phyloP scores from a whole-genome alignment of 2,888 invertebrate species.

The Helicoverpa assulta region DNA sequence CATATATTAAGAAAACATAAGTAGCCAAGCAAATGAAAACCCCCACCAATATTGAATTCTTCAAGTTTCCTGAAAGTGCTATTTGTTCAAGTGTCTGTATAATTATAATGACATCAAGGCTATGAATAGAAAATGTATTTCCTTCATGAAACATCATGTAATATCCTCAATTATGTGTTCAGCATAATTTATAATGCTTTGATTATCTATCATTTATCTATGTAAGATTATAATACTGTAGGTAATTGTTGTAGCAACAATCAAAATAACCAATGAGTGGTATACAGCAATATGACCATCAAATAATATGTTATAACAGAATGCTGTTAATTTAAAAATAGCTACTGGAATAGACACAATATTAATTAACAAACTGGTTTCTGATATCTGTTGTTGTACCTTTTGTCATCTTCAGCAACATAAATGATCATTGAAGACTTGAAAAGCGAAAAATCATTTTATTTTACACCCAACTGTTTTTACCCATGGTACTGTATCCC shows the following conservation, averaged over 20 bases:
- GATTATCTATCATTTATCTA: slow-evolving; percentile 14
- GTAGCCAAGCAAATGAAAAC: too few species aligned
- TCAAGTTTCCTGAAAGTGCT: background rate
- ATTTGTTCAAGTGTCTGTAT: slow-evolving; percentile 42
- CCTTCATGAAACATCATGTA: slow-evolving; percentile 36
- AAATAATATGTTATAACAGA: too few species aligned
- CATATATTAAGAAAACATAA: too few species aligned
- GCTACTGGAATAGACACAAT: too few species aligned
- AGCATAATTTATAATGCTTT: slow-evolving; percentile 18
- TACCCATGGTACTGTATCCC: too few species aligned
- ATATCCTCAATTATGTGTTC: slow-evolving; percentile 44
- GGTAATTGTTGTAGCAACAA: background rate
- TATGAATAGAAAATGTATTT: slow-evolving; percentile 53
- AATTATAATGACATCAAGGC: slow-evolving; percentile 50
- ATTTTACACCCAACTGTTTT: too few species aligned
- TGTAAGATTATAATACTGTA: slow-evolving; percentile 13
- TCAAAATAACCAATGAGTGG: background rate
- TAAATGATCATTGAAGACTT: too few species aligned
- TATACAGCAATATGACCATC: background rate
- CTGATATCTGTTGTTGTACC: too few species aligned
- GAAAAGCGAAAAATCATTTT: too few species aligned
- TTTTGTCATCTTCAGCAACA: too few species aligned
- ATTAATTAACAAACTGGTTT: too few species aligned
- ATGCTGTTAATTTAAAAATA: too few species aligned
- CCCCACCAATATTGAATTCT: background rate